Conservation (phyloP, 2,797 vertebrate genomes). For the Amazona ochrocephala region DNA sequence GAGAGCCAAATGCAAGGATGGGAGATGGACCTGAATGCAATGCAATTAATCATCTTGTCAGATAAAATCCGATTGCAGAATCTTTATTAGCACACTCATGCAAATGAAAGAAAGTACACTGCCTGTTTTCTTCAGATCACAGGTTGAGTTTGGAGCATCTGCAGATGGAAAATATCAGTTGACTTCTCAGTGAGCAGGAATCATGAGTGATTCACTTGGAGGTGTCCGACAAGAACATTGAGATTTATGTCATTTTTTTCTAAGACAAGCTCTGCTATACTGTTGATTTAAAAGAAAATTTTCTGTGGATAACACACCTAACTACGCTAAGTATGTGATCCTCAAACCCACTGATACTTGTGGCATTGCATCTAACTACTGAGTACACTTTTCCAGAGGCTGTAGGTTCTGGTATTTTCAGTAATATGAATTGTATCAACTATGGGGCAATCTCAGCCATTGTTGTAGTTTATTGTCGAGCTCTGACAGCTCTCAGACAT, state of each 20-base stretch:
- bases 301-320: neutral
- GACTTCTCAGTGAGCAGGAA: neutral
- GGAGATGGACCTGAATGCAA: neutral
- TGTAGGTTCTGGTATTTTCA: neutral
- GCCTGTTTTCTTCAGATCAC: neutral
- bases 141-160: neutral
- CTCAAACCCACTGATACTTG: neutral
- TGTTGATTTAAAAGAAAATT: neutral
- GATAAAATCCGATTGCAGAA: slow-evolving; percentile 14
- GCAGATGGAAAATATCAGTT: neutral
- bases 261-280: neutral
- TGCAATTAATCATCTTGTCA: neutral
- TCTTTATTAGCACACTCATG: neutral
- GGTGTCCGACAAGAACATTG: neutral
- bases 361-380: neutral
- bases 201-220: neutral
- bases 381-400: neutral
- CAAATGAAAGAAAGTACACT: neutral
- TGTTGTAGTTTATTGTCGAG: neutral
- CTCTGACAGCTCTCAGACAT: neutral
- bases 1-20: neutral
- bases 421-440: neutral
- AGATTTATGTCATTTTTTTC: neutral
- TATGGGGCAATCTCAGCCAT: neutral
- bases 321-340: neutral